Evolutionary conservation across 2,888 invertebrate genomes (phyloP).

Genomic region (Caenorhabditis drosophilae): DNA sequence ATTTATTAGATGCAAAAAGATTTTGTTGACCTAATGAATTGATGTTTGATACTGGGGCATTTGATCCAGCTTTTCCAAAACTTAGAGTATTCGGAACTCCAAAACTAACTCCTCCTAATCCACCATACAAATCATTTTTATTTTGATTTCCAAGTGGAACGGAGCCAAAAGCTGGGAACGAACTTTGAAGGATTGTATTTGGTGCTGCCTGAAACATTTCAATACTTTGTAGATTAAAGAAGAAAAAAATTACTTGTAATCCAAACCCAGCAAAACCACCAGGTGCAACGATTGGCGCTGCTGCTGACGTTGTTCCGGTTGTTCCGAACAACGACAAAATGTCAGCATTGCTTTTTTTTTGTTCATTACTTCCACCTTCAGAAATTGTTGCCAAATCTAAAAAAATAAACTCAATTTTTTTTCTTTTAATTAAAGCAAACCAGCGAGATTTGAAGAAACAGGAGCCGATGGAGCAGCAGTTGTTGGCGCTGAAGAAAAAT

Average conservation of each 20-base stretch:
- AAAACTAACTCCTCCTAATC: conserved; percentile 30
- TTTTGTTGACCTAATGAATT: background rate
- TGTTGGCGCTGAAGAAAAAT: conserved; percentile 27
- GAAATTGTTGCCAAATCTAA: background rate
- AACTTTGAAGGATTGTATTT: conserved; percentile 1
- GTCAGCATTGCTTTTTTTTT: conserved; percentile 49
- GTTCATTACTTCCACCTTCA: conserved; percentile 2
- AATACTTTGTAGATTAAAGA: too few species aligned
- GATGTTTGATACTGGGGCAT: background rate
- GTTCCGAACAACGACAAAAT: conserved; percentile 53
- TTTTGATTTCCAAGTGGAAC: background rate
- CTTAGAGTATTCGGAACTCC: conserved; percentile 2
- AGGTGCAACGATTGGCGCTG: conserved; percentile 40
- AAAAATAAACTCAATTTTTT: too few species aligned
- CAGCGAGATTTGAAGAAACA: background rate
- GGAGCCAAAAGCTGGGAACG: conserved; percentile 3
- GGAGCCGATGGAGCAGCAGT: conserved; percentile 1
- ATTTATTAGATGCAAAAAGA: background rate
- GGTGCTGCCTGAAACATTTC: conserved; percentile 16
- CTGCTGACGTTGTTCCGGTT: conserved; percentile 9
- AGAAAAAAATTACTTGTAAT: conserved; percentile 33
- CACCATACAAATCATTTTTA: conserved; percentile 26
- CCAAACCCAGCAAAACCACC: conserved; percentile 51
- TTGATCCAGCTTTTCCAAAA: background rate
- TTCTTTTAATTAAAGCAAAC: too few species aligned